Evolutionary conservation across 2,888 invertebrate species (phyloP).

Genomic region (Volucella bombylans): DNA sequence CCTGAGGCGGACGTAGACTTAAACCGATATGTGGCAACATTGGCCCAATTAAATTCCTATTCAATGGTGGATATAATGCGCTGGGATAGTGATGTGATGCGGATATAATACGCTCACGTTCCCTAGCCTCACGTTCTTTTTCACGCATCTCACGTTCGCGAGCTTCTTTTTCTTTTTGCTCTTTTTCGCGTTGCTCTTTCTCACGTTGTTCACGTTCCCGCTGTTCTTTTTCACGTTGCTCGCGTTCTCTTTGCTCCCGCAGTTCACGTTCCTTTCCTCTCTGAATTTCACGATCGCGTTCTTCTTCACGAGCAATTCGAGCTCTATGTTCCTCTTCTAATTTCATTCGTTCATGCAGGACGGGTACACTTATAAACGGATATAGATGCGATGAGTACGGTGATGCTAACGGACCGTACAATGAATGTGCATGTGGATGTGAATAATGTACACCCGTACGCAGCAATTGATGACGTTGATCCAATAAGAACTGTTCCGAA

Average conservation of each 20-base stretch:
- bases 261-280: slow-evolving; percentile 81
- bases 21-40: slow-evolving; percentile 81
- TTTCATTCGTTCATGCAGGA: slow-evolving; percentile 86
- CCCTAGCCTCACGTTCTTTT: slow-evolving; percentile 82
- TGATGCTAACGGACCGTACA: slow-evolving; percentile 83
- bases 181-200: slow-evolving; percentile 81
- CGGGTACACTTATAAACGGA: slow-evolving; percentile 83
- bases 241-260: slow-evolving; percentile 80
- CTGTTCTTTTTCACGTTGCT: slow-evolving; percentile 79
- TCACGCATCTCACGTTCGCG: slow-evolving; percentile 83
- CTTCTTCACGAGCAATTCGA: slow-evolving; percentile 85
- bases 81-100: slow-evolving; percentile 82
- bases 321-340: slow-evolving; percentile 88
- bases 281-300: slow-evolving; percentile 81
- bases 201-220: slow-evolving; percentile 81
- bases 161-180: slow-evolving; percentile 81
- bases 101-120: slow-evolving; percentile 81
- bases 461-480: slow-evolving; percentile 87
- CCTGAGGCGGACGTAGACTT: slow-evolving; percentile 80
- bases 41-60: slow-evolving; percentile 80
- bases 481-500: slow-evolving; percentile 93
- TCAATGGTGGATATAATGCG: slow-evolving; percentile 80
- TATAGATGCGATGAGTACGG: slow-evolving; percentile 85
- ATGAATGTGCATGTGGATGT: slow-evolving; percentile 83
- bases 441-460: slow-evolving; percentile 86